Evolutionary conservation across 2,888 invertebrate genomes (phyloP).

Genomic region (Acronicta leporina): DNA sequence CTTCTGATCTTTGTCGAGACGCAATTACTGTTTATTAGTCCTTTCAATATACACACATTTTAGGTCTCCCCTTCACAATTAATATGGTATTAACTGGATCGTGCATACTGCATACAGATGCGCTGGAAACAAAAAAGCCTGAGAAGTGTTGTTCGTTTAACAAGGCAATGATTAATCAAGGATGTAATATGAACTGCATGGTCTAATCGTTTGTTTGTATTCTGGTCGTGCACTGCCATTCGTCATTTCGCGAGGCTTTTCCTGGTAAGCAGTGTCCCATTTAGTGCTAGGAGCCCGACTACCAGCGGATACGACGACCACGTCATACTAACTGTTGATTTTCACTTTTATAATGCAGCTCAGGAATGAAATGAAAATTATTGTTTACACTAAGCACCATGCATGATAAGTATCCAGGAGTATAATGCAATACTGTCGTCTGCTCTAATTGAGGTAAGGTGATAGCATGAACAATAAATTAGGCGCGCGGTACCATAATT

Average conservation of each 20-base stretch:
- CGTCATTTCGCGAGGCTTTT: slow-evolving; percentile 79
- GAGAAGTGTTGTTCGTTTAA: slow-evolving; percentile 35
- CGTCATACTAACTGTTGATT: slow-evolving; percentile 77
- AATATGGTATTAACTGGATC: slow-evolving; percentile 32
- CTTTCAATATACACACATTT: slow-evolving; percentile 54
- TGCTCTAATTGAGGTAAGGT: slow-evolving; percentile 57
- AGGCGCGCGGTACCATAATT: slow-evolving; percentile 63
- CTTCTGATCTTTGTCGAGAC: slow-evolving; percentile 58
- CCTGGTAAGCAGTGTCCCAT: slow-evolving; percentile 84
- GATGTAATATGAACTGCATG: slow-evolving; percentile 60
- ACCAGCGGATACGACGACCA: slow-evolving; percentile 72
- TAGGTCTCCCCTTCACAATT: slow-evolving; percentile 54
- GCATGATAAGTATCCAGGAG: slow-evolving; percentile 46
- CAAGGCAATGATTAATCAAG: slow-evolving; percentile 66
- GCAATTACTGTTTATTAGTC: slow-evolving; percentile 62
- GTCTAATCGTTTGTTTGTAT: slow-evolving; percentile 73
- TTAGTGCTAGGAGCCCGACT: slow-evolving; percentile 68
- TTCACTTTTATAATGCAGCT: slow-evolving; percentile 80
- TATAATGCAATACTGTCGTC: slow-evolving; percentile 48
- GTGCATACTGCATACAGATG: slow-evolving; percentile 31
- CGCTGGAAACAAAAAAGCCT: slow-evolving; percentile 34
- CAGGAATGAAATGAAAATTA: slow-evolving; percentile 57
- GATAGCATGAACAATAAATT: slow-evolving; percentile 62
- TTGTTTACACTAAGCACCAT: slow-evolving; percentile 44
- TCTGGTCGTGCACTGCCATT: slow-evolving; percentile 68